Conservation (phyloP, 2,797 vertebrate genomes). For the Monodelphis domestica region DNA sequence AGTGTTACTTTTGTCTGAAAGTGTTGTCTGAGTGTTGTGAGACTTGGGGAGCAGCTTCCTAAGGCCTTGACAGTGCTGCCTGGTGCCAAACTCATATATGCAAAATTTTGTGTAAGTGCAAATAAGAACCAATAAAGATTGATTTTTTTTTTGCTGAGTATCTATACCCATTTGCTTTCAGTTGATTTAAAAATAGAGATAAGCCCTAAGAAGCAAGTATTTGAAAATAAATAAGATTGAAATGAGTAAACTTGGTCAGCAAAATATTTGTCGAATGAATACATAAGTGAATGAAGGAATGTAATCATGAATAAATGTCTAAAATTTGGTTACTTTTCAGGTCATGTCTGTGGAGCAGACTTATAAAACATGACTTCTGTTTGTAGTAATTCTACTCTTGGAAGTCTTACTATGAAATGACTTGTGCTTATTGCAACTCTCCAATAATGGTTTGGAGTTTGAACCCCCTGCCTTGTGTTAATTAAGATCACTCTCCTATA, state of each 20-base stretch:
- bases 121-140: neutral
- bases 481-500: neutral
- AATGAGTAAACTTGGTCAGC: neutral
- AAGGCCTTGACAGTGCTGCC: neutral
- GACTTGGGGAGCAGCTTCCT: conserved; percentile 24
- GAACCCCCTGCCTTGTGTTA: neutral
- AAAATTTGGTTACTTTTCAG: neutral
- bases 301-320: no score
- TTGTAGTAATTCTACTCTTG: neutral
- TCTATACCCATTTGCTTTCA: neutral
- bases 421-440: neutral
- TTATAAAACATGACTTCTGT: neutral
- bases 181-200: neutral
- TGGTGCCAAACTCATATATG: neutral
- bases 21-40: neutral
- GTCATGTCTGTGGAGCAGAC: neutral
- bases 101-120: neutral
- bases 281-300: neutral
- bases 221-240: neutral
- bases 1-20: conserved; percentile 9
- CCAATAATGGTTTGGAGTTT: neutral
- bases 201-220: neutral
- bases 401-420: neutral
- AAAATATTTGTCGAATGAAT: neutral
- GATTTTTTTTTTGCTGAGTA: no score